Evolutionary conservation across 2,888 invertebrate genomes (phyloP).

Genomic region (Drosophila melanosoma): DNA sequence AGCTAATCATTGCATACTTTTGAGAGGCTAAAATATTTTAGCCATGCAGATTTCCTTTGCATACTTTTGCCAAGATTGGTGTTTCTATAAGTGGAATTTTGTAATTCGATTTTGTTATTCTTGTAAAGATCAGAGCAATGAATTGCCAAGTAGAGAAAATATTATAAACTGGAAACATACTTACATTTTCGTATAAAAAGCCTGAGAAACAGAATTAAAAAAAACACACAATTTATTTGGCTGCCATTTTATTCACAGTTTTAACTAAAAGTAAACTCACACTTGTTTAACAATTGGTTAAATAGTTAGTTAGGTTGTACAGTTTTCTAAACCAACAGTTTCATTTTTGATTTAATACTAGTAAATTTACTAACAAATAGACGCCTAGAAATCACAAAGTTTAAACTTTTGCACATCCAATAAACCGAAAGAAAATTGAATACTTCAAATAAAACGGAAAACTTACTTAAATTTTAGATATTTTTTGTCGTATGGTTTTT

Average conservation of each 20-base stretch:
- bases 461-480: constrained; percentile 36
- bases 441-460: neutral
- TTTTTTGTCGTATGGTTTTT: neutral
- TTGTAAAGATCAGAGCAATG: neutral
- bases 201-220: constrained; percentile 12
- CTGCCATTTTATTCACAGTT: constrained; percentile 59
- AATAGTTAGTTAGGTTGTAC: constrained; percentile 51
- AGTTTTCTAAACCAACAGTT: constrained; percentile 61
- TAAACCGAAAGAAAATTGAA: constrained; percentile 16
- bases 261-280: constrained; percentile 57
- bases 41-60: neutral
- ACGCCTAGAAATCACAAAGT: constrained; percentile 60
- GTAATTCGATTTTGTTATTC: neutral
- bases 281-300: constrained; percentile 57
- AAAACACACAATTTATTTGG: constrained; percentile 60
- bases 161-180: neutral
- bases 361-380: constrained; percentile 34
- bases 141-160: neutral
- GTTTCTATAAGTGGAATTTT: neutral
- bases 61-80: neutral
- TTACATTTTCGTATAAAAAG: neutral
- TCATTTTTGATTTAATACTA: constrained; percentile 20
- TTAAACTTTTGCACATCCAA: constrained; percentile 37
- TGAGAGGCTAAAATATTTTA: neutral
- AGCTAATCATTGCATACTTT: neutral